These are phyloP conservation scores for Chrysolina haemoptera DNA, from an alignment of 2,888 invertebrate genomes.

Conservation along the genomic window DNA sequence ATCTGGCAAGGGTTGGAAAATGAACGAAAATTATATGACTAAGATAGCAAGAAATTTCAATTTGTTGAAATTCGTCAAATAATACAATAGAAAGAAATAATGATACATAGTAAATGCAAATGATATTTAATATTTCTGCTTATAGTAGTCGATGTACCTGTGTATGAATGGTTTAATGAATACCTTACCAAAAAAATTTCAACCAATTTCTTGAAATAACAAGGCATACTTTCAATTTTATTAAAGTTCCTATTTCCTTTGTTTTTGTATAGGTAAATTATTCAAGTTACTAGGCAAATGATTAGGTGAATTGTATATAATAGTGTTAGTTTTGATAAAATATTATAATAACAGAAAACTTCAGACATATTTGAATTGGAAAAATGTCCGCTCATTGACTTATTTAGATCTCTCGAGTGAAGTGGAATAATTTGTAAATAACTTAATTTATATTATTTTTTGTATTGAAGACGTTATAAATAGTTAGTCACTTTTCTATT, in stretches of 20 bases:
- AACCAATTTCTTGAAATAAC: background rate
- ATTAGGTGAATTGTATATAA: slow-evolving; percentile 40
- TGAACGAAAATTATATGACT: too few species aligned
- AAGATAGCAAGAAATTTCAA: background rate
- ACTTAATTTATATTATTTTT: slow-evolving; percentile 40
- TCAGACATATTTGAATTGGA: slow-evolving; percentile 11
- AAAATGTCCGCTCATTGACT: slow-evolving; percentile 21
- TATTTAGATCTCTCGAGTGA: slow-evolving; percentile 9
- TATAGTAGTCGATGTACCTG: background rate
- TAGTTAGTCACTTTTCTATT: slow-evolving; percentile 47
- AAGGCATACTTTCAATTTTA: slow-evolving; percentile 5
- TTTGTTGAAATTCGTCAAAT: background rate
- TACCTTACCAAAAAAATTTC: background rate
- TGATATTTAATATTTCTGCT: background rate
- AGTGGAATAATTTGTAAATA: slow-evolving; percentile 17
- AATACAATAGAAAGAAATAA: background rate
- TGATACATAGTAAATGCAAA: background rate
- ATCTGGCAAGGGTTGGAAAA: background rate
- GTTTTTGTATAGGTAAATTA: slow-evolving; percentile 13
- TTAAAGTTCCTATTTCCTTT: slow-evolving; percentile 31
- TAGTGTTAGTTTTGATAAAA: slow-evolving; percentile 42
- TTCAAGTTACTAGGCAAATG: slow-evolving; percentile 26
- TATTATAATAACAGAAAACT: slow-evolving; percentile 7
- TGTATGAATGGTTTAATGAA: background rate
- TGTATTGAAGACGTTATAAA: slow-evolving; percentile 36